Evolutionary conservation across 2,888 invertebrate genomes (phyloP), one percentile per base, ranked within the genome.

Genomic region (Malachius bipustulatus): DNA sequence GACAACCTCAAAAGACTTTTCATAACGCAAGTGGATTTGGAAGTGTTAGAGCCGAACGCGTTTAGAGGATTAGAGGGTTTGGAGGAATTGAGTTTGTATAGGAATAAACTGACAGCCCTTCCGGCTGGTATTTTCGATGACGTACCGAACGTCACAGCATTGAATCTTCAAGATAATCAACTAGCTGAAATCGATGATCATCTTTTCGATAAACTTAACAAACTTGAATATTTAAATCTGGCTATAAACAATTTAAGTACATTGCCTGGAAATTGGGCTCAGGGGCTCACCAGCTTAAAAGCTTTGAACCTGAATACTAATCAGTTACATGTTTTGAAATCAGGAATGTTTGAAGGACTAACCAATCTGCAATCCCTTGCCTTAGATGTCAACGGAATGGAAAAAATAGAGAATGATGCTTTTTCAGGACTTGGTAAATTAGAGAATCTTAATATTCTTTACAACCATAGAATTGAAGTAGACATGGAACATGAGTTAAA

Each of bases 51-150:
- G n/a, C 24, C 24, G 24, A n/a, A 19, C 6, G 24, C 24, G 6
- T 19, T 19, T 19, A 19, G n/a, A n/a, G n/a, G n/a, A 8, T 19
- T 19, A 19, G 24, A n/a, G n/a, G n/a, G n/a, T n/a, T 19, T 19
- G n/a, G n/a, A 19, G n/a, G 6, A 19, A 6, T n/a, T 19, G 6
- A 19, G n/a, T 19, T n/a, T 19, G 6, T n/a, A n/a, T 6, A 19
- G n/a, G n/a, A 19, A 19, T 19, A 19, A 19, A 6, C n/a, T 19
- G 24, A 19, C 6, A 19, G 6, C 24, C 6, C 24, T 19, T 19
- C 24, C 24, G 6, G 6, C 24, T n/a, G 6, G n/a, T n/a, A 19
- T 19, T 19, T 19, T 19, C 24, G n/a, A 19, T 19, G 24, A 19
- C n/a, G 24, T 19, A n/a, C 24, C 24, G n/a, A 19, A 19, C 24